A percentile compares a stretch with the other conserved stretches of the same genome.
phyloP scores from a whole-genome alignment of 2,888 invertebrate genomes.

The Volucella inanis region DNA sequence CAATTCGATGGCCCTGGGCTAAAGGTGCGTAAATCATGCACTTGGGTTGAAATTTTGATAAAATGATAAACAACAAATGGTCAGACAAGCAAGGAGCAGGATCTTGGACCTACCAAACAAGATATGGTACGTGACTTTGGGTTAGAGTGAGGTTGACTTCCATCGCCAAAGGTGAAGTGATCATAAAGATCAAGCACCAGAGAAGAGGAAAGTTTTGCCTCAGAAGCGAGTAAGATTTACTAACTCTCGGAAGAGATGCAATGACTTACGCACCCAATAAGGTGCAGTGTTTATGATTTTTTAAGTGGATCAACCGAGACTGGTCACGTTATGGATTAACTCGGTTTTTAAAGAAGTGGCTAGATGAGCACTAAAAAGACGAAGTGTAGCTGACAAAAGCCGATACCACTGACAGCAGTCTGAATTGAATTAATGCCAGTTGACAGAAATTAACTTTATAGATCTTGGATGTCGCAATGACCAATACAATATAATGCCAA shows the following conservation, averaged over 20 bases:
- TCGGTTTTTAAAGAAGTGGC: neutral
- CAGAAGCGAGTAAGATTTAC: neutral
- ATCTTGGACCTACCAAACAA: slow-evolving; percentile 14
- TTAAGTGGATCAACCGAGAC: neutral
- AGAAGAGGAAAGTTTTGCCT: slow-evolving; percentile 29
- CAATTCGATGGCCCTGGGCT: slow-evolving; percentile 15
- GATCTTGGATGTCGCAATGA: too few species aligned
- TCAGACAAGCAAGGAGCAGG: slow-evolving; percentile 1
- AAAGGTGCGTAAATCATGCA: slow-evolving; percentile 38
- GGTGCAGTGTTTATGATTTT: slow-evolving; percentile 12
- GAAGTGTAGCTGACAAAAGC: too few species aligned
- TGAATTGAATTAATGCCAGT: too few species aligned
- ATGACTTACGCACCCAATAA: slow-evolving; percentile 9
- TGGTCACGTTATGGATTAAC: neutral
- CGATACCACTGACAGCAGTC: too few species aligned
- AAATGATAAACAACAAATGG: slow-evolving; percentile 42
- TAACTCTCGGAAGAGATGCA: neutral
- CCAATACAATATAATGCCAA: too few species aligned
- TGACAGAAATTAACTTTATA: too few species aligned
- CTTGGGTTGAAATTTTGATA: slow-evolving; percentile 22
- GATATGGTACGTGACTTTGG: slow-evolving; percentile 40
- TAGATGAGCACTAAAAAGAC: too few species aligned
- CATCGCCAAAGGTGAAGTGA: slow-evolving; percentile 35
- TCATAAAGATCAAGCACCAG: slow-evolving; percentile 38
- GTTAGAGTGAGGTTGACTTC: neutral